Percentiles rank a stretch among this genome's conserved stretches.
These are phyloP conservation scores for Acanthochromis polyacanthus DNA, from an alignment of 2,113 vertebrate genomes.

Conservation along the genomic window DNA sequence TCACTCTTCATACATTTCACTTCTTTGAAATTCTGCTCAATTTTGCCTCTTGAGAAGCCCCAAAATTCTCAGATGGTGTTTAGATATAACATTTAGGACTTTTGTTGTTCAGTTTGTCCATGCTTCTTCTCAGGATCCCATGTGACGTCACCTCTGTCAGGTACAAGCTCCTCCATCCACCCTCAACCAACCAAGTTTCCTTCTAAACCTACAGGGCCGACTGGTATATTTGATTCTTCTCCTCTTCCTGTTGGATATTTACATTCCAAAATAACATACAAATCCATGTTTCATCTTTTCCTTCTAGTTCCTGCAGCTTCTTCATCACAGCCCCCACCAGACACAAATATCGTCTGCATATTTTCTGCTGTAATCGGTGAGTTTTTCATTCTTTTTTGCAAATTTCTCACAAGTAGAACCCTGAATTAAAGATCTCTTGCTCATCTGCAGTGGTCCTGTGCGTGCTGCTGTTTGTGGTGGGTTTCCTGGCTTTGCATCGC, in stretches of 20 bases:
- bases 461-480: constrained; percentile 59
- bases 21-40: too few species aligned
- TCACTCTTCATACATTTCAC: too few species aligned
- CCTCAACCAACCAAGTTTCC: not conserved
- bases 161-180: not conserved
- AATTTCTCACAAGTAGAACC: not conserved
- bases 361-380: constrained; percentile 53
- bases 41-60: too few species aligned
- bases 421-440: too few species aligned
- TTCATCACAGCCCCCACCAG: not conserved
- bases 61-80: too few species aligned
- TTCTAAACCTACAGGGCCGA: not conserved
- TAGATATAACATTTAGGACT: too few species aligned
- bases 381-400: not conserved
- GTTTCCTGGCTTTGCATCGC: constrained; percentile 63
- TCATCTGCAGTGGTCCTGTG: constrained; percentile 70
- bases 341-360: not conserved
- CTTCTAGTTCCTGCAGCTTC: not conserved
- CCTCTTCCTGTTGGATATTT: not conserved
- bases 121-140: constrained; percentile 1
- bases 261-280: not conserved
- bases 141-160: not conserved
- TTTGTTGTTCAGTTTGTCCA: not conserved
- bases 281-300: not conserved
- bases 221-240: not conserved